phyloP scores from a whole-genome alignment of 2,888 invertebrate genomes.

The Eupithecia pulchellata region DNA sequence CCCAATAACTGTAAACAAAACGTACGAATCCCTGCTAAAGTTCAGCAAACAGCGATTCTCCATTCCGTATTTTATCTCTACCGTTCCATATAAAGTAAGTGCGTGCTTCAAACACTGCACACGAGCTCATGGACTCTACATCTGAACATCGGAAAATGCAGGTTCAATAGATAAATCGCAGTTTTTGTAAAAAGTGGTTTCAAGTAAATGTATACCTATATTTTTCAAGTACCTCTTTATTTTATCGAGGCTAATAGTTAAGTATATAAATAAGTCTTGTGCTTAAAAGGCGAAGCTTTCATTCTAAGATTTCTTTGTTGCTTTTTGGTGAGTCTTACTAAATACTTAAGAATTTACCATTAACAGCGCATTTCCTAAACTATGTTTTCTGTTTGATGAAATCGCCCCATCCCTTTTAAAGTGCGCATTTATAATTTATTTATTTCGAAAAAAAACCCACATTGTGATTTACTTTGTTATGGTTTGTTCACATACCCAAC shows the following conservation, averaged over 20 bases:
- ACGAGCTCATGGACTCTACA: constrained; percentile 14
- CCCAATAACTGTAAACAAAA: neutral
- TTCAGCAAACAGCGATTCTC: constrained; percentile 23
- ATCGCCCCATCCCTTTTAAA: neutral
- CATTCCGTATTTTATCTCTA: constrained; percentile 23
- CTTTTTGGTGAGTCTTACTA: too few relatives aligned
- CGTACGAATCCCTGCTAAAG: constrained; percentile 2
- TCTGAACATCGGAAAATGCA: too few relatives aligned
- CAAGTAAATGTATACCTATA: neutral
- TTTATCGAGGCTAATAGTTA: neutral
- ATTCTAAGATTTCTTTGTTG: too few relatives aligned
- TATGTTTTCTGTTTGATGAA: neutral
- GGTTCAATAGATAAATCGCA: constrained; percentile 15
- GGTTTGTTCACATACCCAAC: neutral
- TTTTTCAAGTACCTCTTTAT: neutral
- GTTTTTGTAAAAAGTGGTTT: neutral
- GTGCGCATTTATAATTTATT: neutral
- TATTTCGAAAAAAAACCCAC: neutral
- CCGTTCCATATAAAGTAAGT: constrained; percentile 21
- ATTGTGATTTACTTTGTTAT: neutral
- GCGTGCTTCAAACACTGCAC: constrained; percentile 27
- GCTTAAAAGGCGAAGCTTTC: too few relatives aligned
- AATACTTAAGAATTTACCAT: too few relatives aligned
- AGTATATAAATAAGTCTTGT: too few relatives aligned
- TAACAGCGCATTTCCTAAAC: neutral